Evolutionary conservation across 1,140 invertebrate genomes (phyloP), one percentile per base, ranked within the genome.

Genomic region (Zaprionus ghesquierei): DNA sequence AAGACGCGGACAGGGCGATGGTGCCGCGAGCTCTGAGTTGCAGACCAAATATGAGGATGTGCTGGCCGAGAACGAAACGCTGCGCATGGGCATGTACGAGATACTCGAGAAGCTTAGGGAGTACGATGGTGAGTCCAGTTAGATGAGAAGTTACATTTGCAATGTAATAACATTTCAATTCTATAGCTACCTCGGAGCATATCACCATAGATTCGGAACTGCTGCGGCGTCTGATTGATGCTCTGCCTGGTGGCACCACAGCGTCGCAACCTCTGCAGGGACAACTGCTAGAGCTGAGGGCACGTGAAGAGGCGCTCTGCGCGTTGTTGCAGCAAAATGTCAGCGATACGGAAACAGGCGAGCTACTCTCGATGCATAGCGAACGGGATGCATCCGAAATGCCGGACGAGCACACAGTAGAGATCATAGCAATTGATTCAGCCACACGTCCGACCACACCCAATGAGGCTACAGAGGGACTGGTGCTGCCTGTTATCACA

Each of bases 21-120:
- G 84, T 4, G 84, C 89, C 22, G 86, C 86, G 49, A 90, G 80
- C 22, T 79, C 80, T 0, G 90, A 91, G 33, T 73, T 79, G 66
- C 82, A 92, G 33, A 78, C 65, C 22, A 90, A 90, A 25, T 91
- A 91, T 25, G 90, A 93, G 49, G 90, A 93, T 60, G 89, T 94
- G 3, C 90, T 94, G 3, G 93, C 94, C 50, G 94, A 95, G 81
- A 95, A 95, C 78, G 94, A 94, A 70, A 94, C 93, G 1, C 84
- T 95, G 2, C 92, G 94, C 27, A 93, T 93, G 60, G 94, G 94
- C 44, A 93, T 95, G 93, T 93, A 94, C 73, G 94, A 95, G 79
- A 95, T 95, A 49, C 77, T 95, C 62, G 94, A 95, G 62, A 94
- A 94, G 81, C 92, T 95, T 63, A 91, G 93, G n/a, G 93, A 93